Evolutionary conservation across 1,140 invertebrate species (phyloP).

Genomic region (Venturia canescens): DNA sequence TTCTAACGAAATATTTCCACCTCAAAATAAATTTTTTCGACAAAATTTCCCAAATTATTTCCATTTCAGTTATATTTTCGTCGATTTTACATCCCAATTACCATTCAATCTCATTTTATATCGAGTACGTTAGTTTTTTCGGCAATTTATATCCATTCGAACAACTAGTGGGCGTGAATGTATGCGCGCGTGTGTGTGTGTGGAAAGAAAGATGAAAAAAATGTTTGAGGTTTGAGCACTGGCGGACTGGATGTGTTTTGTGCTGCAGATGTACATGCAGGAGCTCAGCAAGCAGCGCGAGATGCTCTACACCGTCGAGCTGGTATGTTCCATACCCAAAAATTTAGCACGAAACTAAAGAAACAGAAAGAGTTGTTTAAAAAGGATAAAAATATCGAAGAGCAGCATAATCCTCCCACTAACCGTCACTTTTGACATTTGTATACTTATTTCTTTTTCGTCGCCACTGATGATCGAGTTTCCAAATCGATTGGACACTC

Average conservation of each 20-base stretch:
- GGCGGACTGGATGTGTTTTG: conserved; percentile 77
- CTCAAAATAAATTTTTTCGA: no score
- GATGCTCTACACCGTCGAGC: conserved; percentile 89
- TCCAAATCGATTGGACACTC: background rate
- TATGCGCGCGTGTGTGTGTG: background rate
- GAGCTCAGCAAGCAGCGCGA: conserved; percentile 93
- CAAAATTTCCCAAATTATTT: no score
- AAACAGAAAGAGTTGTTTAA: conserved; percentile 29
- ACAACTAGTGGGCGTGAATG: background rate
- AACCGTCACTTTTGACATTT: background rate
- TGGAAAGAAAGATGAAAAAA: conserved; percentile 8
- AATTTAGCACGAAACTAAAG: conserved; percentile 55
- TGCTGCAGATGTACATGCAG: conserved; percentile 88
- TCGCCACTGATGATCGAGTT: background rate
- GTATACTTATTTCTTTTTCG: background rate
- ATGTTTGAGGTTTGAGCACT: conserved; percentile 71
- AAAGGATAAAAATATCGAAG: background rate
- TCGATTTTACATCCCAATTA: no score
- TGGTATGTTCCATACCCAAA: conserved; percentile 83
- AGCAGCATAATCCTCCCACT: background rate
- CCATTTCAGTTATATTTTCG: no score
- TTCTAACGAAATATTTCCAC: no score
- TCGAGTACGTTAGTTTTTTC: background rate
- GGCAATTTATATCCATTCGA: background rate
- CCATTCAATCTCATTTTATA: no score